A percentile compares a stretch with the other conserved stretches of the same genome.
phyloP scores from a whole-genome alignment of 2,888 invertebrate genomes.

The Lepidochrysops patricia region DNA sequence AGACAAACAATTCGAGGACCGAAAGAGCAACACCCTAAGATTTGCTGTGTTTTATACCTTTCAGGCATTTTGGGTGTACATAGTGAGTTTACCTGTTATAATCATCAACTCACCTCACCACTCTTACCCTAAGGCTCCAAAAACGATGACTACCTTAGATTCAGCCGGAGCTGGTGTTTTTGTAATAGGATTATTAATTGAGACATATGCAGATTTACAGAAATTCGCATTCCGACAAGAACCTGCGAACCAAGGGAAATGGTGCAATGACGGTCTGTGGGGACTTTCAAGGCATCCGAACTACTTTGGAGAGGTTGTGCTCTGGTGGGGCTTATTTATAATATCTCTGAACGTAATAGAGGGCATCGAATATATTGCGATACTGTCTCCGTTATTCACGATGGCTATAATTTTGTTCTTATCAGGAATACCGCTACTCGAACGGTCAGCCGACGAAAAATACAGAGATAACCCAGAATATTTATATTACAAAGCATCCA shows the following conservation, averaged over 20 bases:
- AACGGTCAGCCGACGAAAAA: constrained; percentile 90
- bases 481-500: constrained; percentile 89
- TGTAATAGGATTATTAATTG: constrained; percentile 87
- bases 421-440: constrained; percentile 91
- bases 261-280: constrained; percentile 95
- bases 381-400: constrained; percentile 90
- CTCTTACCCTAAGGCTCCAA: constrained; percentile 81
- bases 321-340: constrained; percentile 96
- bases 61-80: constrained; percentile 92
- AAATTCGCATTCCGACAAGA: constrained; percentile 94
- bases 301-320: constrained; percentile 93
- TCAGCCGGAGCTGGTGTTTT: constrained; percentile 90
- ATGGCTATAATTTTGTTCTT: constrained; percentile 90
- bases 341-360: constrained; percentile 90
- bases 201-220: constrained; percentile 93
- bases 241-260: constrained; percentile 90
- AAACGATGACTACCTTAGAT: constrained; percentile 90
- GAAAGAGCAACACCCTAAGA: constrained; percentile 87
- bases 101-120: constrained; percentile 91
- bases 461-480: constrained; percentile 91
- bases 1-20: constrained; percentile 93
- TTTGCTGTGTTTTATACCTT: constrained; percentile 96
- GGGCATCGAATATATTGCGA: constrained; percentile 89
- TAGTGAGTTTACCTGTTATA: constrained; percentile 93
- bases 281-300: constrained; percentile 92